These are phyloP conservation scores for Sceloporus undulatus DNA, from an alignment of 2,113 vertebrate species.

Conservation along the genomic window DNA sequence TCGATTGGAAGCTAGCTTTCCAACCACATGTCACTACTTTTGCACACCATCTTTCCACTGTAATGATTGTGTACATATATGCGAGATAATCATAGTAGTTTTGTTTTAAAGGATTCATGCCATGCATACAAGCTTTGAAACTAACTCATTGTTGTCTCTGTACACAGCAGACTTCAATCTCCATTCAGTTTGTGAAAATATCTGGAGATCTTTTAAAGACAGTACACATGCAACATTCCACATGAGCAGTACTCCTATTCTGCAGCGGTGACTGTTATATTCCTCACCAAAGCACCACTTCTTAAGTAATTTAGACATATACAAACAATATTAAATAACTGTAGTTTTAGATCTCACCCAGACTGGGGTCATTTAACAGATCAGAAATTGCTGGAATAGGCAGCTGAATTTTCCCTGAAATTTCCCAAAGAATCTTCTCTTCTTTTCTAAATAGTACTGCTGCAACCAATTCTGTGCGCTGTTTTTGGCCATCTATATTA, in stretches of 20 bases:
- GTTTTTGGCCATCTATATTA: slow-evolving; percentile 6
- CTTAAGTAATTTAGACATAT: slow-evolving; percentile 48
- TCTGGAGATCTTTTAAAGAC: slow-evolving; percentile 70
- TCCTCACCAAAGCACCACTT: slow-evolving; percentile 28
- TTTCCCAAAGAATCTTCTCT: too few relatives aligned
- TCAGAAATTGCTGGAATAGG: background rate
- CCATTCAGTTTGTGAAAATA: slow-evolving; percentile 71
- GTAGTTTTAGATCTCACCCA: background rate
- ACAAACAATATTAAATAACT: slow-evolving; percentile 34
- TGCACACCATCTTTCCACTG: slow-evolving; percentile 76
- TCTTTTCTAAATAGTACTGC: background rate
- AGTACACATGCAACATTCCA: slow-evolving; percentile 51
- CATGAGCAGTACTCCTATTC: slow-evolving; percentile 66
- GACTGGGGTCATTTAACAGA: background rate
- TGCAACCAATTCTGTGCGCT: background rate
- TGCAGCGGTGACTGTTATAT: slow-evolving; percentile 40
- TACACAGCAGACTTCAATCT: slow-evolving; percentile 70
- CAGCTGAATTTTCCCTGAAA: background rate
- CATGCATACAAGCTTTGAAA: slow-evolving; percentile 66
- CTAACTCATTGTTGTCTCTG: slow-evolving; percentile 66
- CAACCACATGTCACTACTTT: slow-evolving; percentile 74
- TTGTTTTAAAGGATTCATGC: slow-evolving; percentile 60
- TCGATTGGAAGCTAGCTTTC: slow-evolving; percentile 75
- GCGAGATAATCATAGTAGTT: slow-evolving; percentile 67
- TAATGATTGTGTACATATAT: slow-evolving; percentile 76